Percentiles rank a stretch among this genome's conserved stretches.
Conservation (phyloP, 2,113 vertebrate genomes). For the Mionectes macconnelli region DNA sequence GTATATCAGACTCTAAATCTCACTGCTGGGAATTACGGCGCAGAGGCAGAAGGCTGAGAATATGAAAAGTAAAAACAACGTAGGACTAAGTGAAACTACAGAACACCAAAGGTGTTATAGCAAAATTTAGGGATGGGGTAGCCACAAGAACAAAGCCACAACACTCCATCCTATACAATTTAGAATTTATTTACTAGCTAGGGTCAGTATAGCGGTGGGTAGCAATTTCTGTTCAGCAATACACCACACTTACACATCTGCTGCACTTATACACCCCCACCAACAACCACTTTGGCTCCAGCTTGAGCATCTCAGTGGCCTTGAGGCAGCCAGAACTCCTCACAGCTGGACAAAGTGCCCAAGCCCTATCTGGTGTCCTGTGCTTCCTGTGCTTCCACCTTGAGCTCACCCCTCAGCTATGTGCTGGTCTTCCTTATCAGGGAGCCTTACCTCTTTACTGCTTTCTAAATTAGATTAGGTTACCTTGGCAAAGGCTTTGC, state of each 20-base stretch:
- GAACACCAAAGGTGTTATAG: background rate
- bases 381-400: background rate
- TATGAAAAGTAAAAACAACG: background rate
- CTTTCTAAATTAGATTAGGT: background rate
- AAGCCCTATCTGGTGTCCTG: background rate
- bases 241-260: accelerated
- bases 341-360: background rate
- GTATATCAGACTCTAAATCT: background rate
- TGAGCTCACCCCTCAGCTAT: background rate
- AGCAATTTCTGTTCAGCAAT: background rate
- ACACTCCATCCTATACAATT: background rate
- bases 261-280: accelerated
- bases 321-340: accelerated
- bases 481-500: background rate
- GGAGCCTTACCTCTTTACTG: background rate
- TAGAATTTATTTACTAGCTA: background rate
- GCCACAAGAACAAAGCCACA: background rate
- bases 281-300: accelerated
- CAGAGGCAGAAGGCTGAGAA: background rate
- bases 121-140: background rate
- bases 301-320: accelerated
- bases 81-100: background rate
- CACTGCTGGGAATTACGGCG: background rate
- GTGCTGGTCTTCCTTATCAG: background rate
- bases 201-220: background rate